Conservation (phyloP, 2,113 vertebrate genomes). For the Thunnus thynnus region DNA sequence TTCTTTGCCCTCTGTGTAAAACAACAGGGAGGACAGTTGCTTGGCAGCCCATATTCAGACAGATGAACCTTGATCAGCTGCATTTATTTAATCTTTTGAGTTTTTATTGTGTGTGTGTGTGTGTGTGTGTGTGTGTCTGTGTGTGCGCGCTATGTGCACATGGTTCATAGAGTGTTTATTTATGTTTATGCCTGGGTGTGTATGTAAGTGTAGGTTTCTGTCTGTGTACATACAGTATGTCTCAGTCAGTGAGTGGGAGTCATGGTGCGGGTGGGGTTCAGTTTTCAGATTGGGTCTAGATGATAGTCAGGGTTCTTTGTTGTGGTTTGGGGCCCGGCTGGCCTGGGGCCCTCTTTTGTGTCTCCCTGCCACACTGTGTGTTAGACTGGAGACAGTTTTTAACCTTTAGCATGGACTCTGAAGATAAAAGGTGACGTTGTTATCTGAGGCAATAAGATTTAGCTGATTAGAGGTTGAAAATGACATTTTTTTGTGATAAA, state of each 20-base stretch:
- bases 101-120: constrained; percentile 1
- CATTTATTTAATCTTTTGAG: constrained; percentile 23
- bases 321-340: constrained; percentile 65
- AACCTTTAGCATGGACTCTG: constrained; percentile 34
- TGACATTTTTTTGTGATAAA: constrained; percentile 18
- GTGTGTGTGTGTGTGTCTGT: constrained; percentile 3
- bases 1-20: constrained; percentile 13
- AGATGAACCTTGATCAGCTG: constrained; percentile 42
- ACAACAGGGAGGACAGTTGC: constrained; percentile 25
- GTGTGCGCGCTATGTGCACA: not conserved
- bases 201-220: constrained; percentile 41
- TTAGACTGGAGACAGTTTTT: constrained; percentile 23
- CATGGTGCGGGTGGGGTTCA: constrained; percentile 54
- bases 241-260: constrained; percentile 52
- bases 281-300: constrained; percentile 67
- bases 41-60: constrained; percentile 37
- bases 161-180: constrained; percentile 37
- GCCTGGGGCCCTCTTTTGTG: constrained; percentile 29
- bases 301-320: constrained; percentile 73
- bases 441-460: constrained; percentile 16
- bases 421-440: not conserved
- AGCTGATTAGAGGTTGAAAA: constrained; percentile 33
- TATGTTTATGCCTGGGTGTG: constrained; percentile 51
- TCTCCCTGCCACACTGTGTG: constrained; percentile 47
- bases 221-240: constrained; percentile 13